Percentiles rank a stretch among this genome's conserved stretches.
Conservation (phyloP, 2,888 invertebrate genomes). For the Myathropa florea region DNA sequence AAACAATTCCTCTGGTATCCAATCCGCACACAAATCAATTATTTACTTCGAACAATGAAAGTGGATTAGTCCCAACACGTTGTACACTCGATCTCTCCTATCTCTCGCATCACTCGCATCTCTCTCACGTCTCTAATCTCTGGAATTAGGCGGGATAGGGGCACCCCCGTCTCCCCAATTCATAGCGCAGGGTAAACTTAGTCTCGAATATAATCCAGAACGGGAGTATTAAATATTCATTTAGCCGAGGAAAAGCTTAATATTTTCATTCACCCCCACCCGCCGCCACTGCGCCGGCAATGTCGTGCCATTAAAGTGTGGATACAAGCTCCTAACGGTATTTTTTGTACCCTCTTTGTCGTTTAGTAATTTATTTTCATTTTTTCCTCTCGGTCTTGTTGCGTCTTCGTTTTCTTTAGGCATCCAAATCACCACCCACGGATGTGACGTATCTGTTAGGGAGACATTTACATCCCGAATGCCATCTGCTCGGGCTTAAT, state of each 20-base stretch:
- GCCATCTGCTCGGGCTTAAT: slow-evolving; percentile 53
- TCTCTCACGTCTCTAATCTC: slow-evolving; percentile 20
- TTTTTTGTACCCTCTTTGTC: background rate
- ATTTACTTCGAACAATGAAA: slow-evolving; percentile 46
- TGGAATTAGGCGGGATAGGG: slow-evolving; percentile 21
- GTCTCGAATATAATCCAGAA: slow-evolving; percentile 9
- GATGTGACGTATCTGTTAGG: slow-evolving; percentile 23
- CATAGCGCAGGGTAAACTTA: background rate
- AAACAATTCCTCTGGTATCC: slow-evolving; percentile 16
- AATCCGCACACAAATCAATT: slow-evolving; percentile 26
- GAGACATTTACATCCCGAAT: slow-evolving; percentile 50
- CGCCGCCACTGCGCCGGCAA: background rate
- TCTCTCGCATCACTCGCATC: background rate
- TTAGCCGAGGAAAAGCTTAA: slow-evolving; percentile 30
- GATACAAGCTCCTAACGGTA: background rate
- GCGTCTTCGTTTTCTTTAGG: background rate
- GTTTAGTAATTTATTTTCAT: slow-evolving; percentile 31
- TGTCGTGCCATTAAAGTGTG: background rate
- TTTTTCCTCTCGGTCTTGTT: background rate
- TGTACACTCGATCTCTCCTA: background rate
- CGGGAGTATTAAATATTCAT: slow-evolving; percentile 53
- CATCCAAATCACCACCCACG: background rate
- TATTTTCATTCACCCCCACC: slow-evolving; percentile 26
- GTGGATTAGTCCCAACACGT: slow-evolving; percentile 52
- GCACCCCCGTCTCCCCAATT: background rate